Conservation (phyloP, 53 echinoderm and acorn worm species). For the Paracentrotus lividus region DNA sequence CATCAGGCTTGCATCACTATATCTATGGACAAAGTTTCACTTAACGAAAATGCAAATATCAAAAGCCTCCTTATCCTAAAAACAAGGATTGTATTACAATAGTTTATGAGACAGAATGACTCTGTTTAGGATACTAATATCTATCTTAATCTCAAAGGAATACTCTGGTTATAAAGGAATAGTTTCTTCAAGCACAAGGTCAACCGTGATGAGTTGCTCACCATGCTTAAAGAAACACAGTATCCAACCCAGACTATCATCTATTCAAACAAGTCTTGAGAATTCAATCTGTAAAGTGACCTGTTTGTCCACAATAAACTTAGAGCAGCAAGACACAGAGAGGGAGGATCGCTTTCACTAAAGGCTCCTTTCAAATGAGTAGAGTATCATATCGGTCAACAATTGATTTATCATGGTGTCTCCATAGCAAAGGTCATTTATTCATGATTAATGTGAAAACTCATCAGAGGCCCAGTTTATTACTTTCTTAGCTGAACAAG, state of each 20-base stretch:
- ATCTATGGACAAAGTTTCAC: background rate
- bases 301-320: slow-evolving; percentile 44
- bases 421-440: slow-evolving; percentile 3
- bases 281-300: slow-evolving; percentile 47
- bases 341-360: slow-evolving; percentile 30
- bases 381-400: background rate
- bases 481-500: too few species aligned
- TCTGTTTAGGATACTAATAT: background rate
- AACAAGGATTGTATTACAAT: slow-evolving; percentile 17
- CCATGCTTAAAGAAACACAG: background rate
- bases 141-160: background rate
- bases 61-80: slow-evolving; percentile 1
- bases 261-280: slow-evolving; percentile 5
- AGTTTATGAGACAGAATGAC: background rate
- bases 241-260: background rate
- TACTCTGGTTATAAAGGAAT: background rate
- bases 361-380: background rate
- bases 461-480: background rate
- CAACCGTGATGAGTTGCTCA: background rate
- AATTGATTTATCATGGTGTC: slow-evolving; percentile 35
- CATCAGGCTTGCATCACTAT: background rate
- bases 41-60: background rate
- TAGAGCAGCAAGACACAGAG: slow-evolving; percentile 21
- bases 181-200: slow-evolving; percentile 10
- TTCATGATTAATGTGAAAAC: slow-evolving; percentile 41